phyloP scores from a whole-genome alignment of 2,888 invertebrate genomes.

The Caenorhabditis virilis region DNA sequence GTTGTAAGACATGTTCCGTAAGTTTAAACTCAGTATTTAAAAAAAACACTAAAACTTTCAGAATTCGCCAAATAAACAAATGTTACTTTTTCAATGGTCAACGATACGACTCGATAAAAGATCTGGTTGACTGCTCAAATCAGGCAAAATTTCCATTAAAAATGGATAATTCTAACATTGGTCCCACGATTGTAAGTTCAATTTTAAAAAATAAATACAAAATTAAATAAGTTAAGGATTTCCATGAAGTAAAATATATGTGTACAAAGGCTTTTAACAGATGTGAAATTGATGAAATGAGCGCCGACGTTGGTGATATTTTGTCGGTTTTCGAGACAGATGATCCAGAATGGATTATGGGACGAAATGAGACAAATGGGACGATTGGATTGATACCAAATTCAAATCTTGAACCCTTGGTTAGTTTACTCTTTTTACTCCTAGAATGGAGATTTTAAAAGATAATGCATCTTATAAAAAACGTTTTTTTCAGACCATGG shows the following conservation, averaged over 20 bases:
- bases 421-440: no score
- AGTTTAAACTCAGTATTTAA: conserved; percentile 4
- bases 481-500: no score
- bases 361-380: conserved; percentile 39
- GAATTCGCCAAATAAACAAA: conserved; percentile 28
- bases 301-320: conserved; percentile 31
- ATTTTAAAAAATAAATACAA: background rate
- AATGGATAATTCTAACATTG: conserved; percentile 10
- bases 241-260: conserved; percentile 11
- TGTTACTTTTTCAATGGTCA: conserved; percentile 26
- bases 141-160: conserved; percentile 13
- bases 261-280: conserved; percentile 16
- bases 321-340: conserved; percentile 29
- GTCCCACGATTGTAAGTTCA: conserved; percentile 4
- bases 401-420: conserved; percentile 17
- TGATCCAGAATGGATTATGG: conserved; percentile 34
- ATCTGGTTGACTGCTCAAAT: conserved; percentile 10
- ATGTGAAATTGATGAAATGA: conserved; percentile 17
- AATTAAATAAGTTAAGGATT: conserved; percentile 9
- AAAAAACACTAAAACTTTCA: conserved; percentile 1
- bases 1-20: conserved; percentile 34
- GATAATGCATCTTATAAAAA: no score
- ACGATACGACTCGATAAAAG: conserved; percentile 11
- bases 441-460: no score
- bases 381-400: conserved; percentile 25